phyloP scores from a whole-genome alignment of 2,888 invertebrate species.

The Syritta pipiens region DNA sequence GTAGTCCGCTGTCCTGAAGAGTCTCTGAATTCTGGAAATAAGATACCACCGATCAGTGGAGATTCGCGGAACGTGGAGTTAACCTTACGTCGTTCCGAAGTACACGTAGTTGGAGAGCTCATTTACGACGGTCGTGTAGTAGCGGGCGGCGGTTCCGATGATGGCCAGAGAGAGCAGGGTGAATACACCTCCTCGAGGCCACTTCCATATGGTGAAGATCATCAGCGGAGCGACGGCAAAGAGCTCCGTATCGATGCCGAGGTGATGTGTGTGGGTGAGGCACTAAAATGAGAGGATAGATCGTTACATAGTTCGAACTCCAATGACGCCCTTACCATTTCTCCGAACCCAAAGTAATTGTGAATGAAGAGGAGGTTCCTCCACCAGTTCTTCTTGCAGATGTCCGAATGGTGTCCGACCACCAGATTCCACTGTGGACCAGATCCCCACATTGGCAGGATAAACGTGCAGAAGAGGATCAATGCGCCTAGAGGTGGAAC shows the following conservation, averaged over 20 bases:
- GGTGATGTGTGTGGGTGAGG: constrained; percentile 85
- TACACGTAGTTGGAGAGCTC: constrained; percentile 84
- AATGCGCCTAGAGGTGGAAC: constrained; percentile 84
- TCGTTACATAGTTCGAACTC: background rate
- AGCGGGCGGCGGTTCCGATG: constrained; percentile 83
- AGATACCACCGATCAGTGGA: background rate
- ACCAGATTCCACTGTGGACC: constrained; percentile 87
- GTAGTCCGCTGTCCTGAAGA: constrained; percentile 85
- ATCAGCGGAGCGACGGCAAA: constrained; percentile 83
- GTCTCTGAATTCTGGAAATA: constrained; percentile 79
- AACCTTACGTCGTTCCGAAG: constrained; percentile 79
- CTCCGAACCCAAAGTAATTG: constrained; percentile 86
- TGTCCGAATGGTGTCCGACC: constrained; percentile 84
- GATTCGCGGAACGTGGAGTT: background rate
- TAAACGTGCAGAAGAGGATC: constrained; percentile 84
- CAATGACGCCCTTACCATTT: constrained; percentile 81
- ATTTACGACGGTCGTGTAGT: constrained; percentile 82
- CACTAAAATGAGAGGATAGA: constrained; percentile 79
- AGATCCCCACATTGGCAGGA: constrained; percentile 82
- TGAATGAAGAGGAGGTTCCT: constrained; percentile 85
- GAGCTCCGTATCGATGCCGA: constrained; percentile 86
- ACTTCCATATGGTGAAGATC: constrained; percentile 82
- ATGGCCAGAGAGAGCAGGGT: constrained; percentile 80
- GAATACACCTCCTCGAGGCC: constrained; percentile 81
- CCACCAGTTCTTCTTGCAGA: constrained; percentile 86